These are phyloP conservation scores for Poecilia gillii DNA, from an alignment of 2,797 vertebrate genomes.

Conservation along the genomic window DNA sequence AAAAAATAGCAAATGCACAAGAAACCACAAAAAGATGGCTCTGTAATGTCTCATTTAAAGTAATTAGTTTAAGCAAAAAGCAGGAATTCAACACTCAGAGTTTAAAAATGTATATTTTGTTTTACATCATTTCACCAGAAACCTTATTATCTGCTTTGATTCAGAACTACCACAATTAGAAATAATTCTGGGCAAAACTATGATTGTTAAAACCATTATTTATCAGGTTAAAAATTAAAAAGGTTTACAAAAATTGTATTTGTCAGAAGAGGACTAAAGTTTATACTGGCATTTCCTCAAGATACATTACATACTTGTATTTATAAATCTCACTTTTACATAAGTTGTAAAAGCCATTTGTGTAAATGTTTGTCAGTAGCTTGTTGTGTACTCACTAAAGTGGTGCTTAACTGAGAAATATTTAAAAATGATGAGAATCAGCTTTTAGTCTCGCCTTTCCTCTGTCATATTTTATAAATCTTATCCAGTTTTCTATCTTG, in stretches of 20 bases:
- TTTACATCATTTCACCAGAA: background rate
- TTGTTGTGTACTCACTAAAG: background rate
- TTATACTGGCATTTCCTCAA: background rate
- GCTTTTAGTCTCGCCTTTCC: background rate
- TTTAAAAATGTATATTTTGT: background rate
- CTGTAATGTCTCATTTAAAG: background rate
- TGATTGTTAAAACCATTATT: background rate
- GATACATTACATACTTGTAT: background rate
- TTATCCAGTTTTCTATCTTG: background rate
- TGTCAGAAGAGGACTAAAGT: background rate
- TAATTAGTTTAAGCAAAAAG: background rate
- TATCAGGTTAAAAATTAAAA: background rate
- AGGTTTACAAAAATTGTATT: background rate
- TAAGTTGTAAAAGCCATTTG: background rate
- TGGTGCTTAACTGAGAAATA: background rate
- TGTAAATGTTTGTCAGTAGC: background rate
- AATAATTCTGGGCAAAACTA: background rate
- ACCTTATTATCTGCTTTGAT: too few species aligned
- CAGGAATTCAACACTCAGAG: background rate
- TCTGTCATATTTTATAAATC: background rate
- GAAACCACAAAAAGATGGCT: background rate
- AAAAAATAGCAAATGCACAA: background rate
- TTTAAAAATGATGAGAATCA: background rate
- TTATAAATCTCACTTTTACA: background rate
- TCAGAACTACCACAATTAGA: too few species aligned